Base-by-base conservation (phyloP, 2,888 invertebrate genomes). In the Agrotis ipsilon region DNA sequence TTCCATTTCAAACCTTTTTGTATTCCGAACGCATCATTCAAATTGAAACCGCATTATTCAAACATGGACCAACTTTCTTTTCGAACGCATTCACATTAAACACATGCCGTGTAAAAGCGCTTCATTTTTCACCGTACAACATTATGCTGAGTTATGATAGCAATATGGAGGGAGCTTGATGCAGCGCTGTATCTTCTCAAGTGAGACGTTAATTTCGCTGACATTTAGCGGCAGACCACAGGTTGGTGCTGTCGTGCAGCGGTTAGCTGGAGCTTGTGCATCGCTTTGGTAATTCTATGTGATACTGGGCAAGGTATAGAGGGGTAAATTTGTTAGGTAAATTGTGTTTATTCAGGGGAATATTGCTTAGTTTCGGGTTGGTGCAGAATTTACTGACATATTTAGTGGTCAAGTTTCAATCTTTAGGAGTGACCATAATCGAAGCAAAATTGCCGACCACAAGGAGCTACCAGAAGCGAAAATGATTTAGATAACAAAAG, bases 171-270 rank as follows among this genome's bases (percentile, higher is more conserved):
- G 48, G 65, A 75, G 59, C 73, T 76, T 75, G 82, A 84, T 80
- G 75, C 72, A 78, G 73, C 77, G 70, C 64, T 77, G 58, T 66
- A 72, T 32, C 61, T 71, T 67, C 77, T 84, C 80, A 75, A 80
- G 82, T 70, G 84, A 81, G 67, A 81, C 84, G 83, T 86, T 86
- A 86, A 86, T 86, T 86, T 75, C 65, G 86, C 86, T 86, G 86
- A 86, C 87, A 79, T 75, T 80, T 79, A 79, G 86, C 77, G 86
- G 86, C 69, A 58, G 14, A 75, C 86, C 87, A 74, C 87, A 83
- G 67, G 66, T 62, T 73, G 71, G 60, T 61, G 68, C 73, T 82
- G 84, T 77, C 78, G 74, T 70, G 74, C 59, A 64, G 85, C 72
- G 83, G 83, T 83, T 73, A 80, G 72, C 73, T 57, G 59, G 65